Conservation (phyloP, 1,140 invertebrate genomes). For the Diuraphis noxia region DNA sequence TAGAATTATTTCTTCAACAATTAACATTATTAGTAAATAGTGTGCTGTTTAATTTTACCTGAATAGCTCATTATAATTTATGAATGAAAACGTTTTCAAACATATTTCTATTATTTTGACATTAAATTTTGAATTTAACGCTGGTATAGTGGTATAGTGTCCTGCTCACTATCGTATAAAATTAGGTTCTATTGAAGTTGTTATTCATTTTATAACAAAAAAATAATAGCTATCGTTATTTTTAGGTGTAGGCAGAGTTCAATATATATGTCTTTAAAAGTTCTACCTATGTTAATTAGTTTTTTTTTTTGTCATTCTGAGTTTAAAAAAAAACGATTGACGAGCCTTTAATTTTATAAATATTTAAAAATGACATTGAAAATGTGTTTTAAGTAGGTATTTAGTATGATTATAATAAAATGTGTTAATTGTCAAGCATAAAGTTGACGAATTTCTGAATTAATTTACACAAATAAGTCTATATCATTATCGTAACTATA, state of each 20-base stretch:
- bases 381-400: background rate
- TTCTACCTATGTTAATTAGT: background rate
- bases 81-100: background rate
- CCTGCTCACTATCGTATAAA: background rate
- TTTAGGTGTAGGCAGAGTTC: background rate
- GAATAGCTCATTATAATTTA: slow-evolving; percentile 1
- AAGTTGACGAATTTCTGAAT: background rate
- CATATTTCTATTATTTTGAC: slow-evolving; percentile 24
- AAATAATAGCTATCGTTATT: slow-evolving; percentile 21
- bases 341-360: background rate
- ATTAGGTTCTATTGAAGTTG: slow-evolving; percentile 9
- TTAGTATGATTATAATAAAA: background rate
- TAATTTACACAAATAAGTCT: background rate
- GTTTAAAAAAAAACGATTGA: background rate
- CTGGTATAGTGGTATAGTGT: background rate
- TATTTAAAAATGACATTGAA: background rate
- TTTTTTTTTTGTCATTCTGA: background rate
- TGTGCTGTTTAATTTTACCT: background rate
- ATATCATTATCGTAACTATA: background rate
- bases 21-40: too few species aligned
- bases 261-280: background rate
- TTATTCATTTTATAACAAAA: background rate
- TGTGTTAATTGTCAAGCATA: background rate
- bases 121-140: background rate
- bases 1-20: background rate